Evolutionary conservation across 2,797 vertebrate species (phyloP).

Genomic region (Hypotaenidia philippensis): DNA sequence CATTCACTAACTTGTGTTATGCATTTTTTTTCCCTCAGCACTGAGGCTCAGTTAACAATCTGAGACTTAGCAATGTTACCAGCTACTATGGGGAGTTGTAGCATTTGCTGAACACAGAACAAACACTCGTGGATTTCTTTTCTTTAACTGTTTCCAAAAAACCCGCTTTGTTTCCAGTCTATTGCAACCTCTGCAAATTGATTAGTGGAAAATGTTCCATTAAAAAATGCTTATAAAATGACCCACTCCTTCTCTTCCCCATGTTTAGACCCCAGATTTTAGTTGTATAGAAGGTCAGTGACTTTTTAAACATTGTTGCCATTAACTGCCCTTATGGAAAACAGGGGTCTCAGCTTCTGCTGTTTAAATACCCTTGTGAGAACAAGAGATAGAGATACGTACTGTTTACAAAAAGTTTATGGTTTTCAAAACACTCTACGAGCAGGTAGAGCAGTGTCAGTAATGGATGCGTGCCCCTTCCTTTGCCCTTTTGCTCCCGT

Average conservation of each 20-base stretch:
- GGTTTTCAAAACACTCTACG: not conserved
- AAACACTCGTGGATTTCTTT: not conserved
- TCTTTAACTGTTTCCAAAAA: not conserved
- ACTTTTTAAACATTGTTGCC: not conserved
- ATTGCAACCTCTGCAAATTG: not conserved
- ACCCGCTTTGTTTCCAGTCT: not conserved
- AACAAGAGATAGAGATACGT: not conserved
- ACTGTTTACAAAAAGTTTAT: not conserved
- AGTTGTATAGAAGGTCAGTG: not conserved
- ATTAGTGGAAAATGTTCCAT: not conserved
- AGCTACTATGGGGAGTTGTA: not conserved
- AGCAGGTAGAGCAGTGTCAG: not conserved
- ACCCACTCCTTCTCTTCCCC: not conserved
- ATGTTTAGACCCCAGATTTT: not conserved
- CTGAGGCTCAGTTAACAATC: not conserved
- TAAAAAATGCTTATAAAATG: not conserved
- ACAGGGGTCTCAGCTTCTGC: not conserved
- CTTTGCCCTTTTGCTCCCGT: not conserved
- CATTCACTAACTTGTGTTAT: not conserved
- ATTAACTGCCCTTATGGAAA: not conserved
- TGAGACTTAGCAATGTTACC: not conserved
- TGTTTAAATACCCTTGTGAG: not conserved
- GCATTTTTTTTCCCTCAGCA: not conserved
- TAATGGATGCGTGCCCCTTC: fast-evolving
- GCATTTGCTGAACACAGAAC: not conserved